Conservation (phyloP, 2,113 vertebrate species). For the Tetrao urogallus region DNA sequence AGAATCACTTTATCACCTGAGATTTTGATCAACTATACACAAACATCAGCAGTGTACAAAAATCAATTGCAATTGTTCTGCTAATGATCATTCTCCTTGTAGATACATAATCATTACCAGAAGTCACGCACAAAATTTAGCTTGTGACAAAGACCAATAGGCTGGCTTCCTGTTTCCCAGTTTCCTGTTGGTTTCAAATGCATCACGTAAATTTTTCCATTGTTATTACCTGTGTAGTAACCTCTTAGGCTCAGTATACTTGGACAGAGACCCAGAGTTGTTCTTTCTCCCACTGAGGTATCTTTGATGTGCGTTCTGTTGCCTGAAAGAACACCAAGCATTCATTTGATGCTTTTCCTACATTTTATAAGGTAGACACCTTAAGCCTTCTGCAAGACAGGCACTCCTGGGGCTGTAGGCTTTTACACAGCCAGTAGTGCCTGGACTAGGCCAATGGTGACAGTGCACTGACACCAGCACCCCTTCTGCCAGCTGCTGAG, state of each 20-base stretch:
- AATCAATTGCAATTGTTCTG: not conserved
- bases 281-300: not conserved
- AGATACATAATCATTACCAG: not conserved
- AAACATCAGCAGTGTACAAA: not conserved
- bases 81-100: not conserved
- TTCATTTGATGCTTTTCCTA: not conserved
- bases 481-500: not conserved
- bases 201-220: not conserved
- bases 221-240: not conserved
- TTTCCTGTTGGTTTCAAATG: not conserved
- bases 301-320: not conserved
- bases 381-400: not conserved
- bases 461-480: not conserved
- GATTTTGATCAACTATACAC: not conserved
- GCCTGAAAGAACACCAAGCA: not conserved
- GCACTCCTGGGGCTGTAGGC: not conserved
- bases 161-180: no score
- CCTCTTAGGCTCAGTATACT: not conserved
- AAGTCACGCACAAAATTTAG: not conserved
- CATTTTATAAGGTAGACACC: not conserved
- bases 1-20: not conserved
- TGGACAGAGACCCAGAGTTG: not conserved
- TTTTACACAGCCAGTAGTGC: not conserved
- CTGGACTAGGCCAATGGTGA: not conserved
- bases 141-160: slow-evolving; percentile 3